A percentile compares a stretch with the other conserved stretches of the same genome.
Conservation (phyloP, 2,888 invertebrate genomes). For the Cerceris ruficornis region DNA sequence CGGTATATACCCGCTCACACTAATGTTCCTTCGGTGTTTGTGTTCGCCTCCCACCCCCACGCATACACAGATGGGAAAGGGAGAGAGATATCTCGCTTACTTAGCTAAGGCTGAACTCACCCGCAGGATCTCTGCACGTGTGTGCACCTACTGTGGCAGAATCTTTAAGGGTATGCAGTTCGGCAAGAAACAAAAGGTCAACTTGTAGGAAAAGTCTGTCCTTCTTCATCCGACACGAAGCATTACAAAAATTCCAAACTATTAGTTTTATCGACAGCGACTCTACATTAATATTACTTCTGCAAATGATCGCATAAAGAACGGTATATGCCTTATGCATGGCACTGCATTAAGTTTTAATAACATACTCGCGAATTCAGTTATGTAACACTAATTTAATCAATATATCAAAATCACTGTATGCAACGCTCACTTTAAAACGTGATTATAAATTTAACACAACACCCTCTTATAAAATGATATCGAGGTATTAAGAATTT, state of each 20-base stretch:
- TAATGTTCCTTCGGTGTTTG: slow-evolving; percentile 24
- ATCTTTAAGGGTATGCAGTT: slow-evolving; percentile 31
- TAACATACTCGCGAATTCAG: too few relatives aligned
- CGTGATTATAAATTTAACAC: too few relatives aligned
- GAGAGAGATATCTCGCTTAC: slow-evolving; percentile 60
- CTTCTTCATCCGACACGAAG: not conserved
- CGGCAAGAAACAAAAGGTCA: slow-evolving; percentile 43
- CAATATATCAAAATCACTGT: too few relatives aligned
- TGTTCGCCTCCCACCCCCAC: slow-evolving; percentile 27
- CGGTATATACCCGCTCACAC: slow-evolving; percentile 47
- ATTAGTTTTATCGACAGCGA: not conserved
- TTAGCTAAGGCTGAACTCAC: slow-evolving; percentile 57
- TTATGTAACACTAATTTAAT: too few relatives aligned
- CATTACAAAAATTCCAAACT: not conserved
- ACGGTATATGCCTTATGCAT: too few relatives aligned
- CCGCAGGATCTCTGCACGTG: slow-evolving; percentile 51
- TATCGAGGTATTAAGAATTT: too few relatives aligned
- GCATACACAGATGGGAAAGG: slow-evolving; percentile 23
- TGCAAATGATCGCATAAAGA: too few relatives aligned
- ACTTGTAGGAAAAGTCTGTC: slow-evolving; percentile 5
- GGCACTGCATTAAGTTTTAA: too few relatives aligned
- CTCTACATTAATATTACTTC: too few relatives aligned
- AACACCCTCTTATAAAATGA: too few relatives aligned
- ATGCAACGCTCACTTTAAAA: too few relatives aligned
- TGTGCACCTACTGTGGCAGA: slow-evolving; percentile 49